These are phyloP conservation scores for Protodeltote pygarga DNA, from an alignment of 2,888 invertebrate genomes.

Conservation along the genomic window DNA sequence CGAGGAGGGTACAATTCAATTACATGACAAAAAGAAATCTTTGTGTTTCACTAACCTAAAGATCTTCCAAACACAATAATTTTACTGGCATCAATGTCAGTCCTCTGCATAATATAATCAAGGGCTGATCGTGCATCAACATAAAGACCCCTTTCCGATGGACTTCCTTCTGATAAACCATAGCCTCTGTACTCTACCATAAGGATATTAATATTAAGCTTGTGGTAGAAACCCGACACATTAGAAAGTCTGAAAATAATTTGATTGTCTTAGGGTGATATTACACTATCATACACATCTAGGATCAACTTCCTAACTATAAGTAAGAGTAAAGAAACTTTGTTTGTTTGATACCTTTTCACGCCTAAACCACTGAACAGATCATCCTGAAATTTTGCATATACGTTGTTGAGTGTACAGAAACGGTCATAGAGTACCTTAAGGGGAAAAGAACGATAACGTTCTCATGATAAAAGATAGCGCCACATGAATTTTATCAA, in stretches of 20 bases:
- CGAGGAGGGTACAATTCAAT: too few species aligned
- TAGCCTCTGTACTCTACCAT: conserved; percentile 98
- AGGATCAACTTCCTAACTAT: too few species aligned
- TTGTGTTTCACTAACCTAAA: conserved; percentile 88
- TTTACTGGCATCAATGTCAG: conserved; percentile 94
- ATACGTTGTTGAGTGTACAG: too few species aligned
- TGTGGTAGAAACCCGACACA: conserved; percentile 94
- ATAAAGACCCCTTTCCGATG: conserved; percentile 95
- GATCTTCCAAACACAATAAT: conserved; percentile 97
- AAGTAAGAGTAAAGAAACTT: too few species aligned
- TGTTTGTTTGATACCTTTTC: too few species aligned
- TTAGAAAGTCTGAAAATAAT: conserved; percentile 90
- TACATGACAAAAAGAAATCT: not conserved
- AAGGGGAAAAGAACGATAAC: too few species aligned
- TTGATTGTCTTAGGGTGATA: not conserved
- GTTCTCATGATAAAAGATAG: too few species aligned
- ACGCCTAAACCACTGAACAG: too few species aligned
- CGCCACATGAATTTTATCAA: too few species aligned
- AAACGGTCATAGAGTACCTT: too few species aligned
- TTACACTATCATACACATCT: too few species aligned
- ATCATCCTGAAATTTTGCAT: too few species aligned
- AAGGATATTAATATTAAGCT: conserved; percentile 94
- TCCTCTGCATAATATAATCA: conserved; percentile 93
- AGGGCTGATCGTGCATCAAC: conserved; percentile 95
- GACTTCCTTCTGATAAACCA: conserved; percentile 95